Base-by-base conservation (phyloP, 2,113 vertebrate genomes). In the Cryptotis parvus region DNA sequence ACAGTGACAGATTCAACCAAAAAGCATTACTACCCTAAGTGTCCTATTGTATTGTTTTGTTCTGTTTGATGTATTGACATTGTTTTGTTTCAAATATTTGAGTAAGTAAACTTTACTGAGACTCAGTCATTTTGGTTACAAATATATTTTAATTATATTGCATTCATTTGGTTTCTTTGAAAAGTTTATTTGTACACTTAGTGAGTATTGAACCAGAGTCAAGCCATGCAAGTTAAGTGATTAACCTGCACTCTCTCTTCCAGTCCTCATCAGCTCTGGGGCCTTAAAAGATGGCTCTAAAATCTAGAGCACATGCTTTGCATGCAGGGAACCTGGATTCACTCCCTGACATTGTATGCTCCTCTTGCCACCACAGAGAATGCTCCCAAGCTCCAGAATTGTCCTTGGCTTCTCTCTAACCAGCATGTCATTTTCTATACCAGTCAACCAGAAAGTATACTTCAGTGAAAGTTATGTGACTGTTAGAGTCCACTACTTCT, bases 111-210 rank as follows among this genome's bases (percentile, higher is more conserved):
- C 15, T 83, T 58, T 86, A 33, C 69, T 72, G 70, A 76, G n/a
- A 79, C 9, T 63, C 61, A 55, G 22, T 31, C 49, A 12, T 76
- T 87, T 63, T 87, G 12, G 11, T 89, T 70, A 90, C 20, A 31
- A 1, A 90, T 26, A 39, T 89, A 55, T 41, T 85, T 85, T 90
- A n/a, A 87, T 72, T 69, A 79, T 12, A 70, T 41, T n/a, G 27
- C 2, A 75, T 49, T 52, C 49, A 14, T 52, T 49, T 52, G 16
- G 22, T 24, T 58, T 24, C 55, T 58, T 58, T 58, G 22, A 58
- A 58, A 58, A 58, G 22, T 58, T 20, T 20, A 6, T 6, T 20
- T 58, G 55, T 58, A 58, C 55, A 58, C 22, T 58, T 58, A 58
- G 22, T 22, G 55, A 20, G 20, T 18, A 49, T 49, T 49, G 45